These are phyloP conservation scores for Eubasilissa splendida DNA, from an alignment of 2,888 invertebrate genomes.

Conservation along the genomic window DNA sequence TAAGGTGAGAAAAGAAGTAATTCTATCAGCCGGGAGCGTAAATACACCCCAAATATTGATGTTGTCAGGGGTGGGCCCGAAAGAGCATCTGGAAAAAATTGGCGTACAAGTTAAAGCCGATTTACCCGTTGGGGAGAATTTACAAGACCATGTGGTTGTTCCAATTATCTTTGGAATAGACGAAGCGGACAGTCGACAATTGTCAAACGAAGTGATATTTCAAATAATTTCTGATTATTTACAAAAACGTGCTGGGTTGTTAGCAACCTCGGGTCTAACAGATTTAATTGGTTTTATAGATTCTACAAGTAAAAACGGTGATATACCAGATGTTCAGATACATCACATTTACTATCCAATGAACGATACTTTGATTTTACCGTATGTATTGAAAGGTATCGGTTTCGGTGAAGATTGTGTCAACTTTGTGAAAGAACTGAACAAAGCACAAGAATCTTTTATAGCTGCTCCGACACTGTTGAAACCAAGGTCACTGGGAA, in stretches of 20 bases:
- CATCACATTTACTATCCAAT: constrained; percentile 64
- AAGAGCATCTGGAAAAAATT: constrained; percentile 62
- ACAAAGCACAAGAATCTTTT: constrained; percentile 63
- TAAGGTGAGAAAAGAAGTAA: constrained; percentile 67
- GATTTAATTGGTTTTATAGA: constrained; percentile 71
- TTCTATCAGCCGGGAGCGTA: constrained; percentile 70
- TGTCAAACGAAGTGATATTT: constrained; percentile 60
- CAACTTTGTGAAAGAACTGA: constrained; percentile 61
- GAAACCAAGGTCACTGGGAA: constrained; percentile 73
- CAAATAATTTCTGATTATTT: constrained; percentile 67
- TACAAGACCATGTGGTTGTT: constrained; percentile 71
- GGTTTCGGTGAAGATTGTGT: constrained; percentile 63
- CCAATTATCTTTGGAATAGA: constrained; percentile 64
- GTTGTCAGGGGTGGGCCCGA: constrained; percentile 71
- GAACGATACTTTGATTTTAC: constrained; percentile 61
- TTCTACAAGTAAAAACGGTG: constrained; percentile 64
- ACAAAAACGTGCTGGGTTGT: constrained; percentile 68
- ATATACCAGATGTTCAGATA: constrained; percentile 72
- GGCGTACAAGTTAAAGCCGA: constrained; percentile 61
- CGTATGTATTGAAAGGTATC: constrained; percentile 60
- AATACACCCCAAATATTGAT: constrained; percentile 71
- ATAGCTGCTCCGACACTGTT: constrained; percentile 64
- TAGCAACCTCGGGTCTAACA: constrained; percentile 66
- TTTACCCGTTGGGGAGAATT: constrained; percentile 69
- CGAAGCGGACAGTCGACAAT: constrained; percentile 48